Evolutionary conservation across 2,888 invertebrate genomes (phyloP).

Genomic region (Melanostoma mellinum): DNA sequence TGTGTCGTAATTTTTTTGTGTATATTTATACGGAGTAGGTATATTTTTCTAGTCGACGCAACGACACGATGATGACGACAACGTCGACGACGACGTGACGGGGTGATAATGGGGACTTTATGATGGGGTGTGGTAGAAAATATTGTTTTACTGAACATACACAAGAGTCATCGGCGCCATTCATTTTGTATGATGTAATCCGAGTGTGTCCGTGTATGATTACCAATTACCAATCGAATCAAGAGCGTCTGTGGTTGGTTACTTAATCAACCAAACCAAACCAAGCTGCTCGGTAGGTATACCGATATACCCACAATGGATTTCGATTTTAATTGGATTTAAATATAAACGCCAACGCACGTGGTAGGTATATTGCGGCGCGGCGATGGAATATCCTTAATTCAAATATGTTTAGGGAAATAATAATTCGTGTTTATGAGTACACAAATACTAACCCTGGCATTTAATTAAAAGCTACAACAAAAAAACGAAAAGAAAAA

Average conservation of each 20-base stretch:
- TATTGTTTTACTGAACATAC: conserved; percentile 19
- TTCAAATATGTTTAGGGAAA: too few relatives aligned
- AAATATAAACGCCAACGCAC: neutral
- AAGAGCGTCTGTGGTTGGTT: neutral
- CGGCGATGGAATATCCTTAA: too few relatives aligned
- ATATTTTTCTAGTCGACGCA: too few relatives aligned
- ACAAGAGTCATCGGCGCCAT: conserved; percentile 15
- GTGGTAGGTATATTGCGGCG: too few relatives aligned
- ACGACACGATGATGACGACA: too few relatives aligned
- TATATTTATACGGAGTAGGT: neutral
- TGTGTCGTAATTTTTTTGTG: neutral
- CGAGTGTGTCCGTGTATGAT: conserved; percentile 28
- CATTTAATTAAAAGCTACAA: conserved; percentile 39
- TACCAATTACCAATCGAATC: conserved; percentile 25
- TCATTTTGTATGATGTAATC: conserved; percentile 48
- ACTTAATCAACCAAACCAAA: conserved; percentile 29
- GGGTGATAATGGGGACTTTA: neutral
- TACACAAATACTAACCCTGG: neutral
- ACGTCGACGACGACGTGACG: too few relatives aligned
- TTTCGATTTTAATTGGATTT: conserved; percentile 52
- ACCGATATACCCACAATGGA: neutral
- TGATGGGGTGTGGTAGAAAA: conserved; percentile 16
- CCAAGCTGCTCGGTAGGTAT: too few relatives aligned
- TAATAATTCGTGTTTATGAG: too few relatives aligned
- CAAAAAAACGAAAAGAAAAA: neutral